Evolutionary conservation across 2,797 vertebrate species (phyloP).

Genomic region (Miichthys miiuy): DNA sequence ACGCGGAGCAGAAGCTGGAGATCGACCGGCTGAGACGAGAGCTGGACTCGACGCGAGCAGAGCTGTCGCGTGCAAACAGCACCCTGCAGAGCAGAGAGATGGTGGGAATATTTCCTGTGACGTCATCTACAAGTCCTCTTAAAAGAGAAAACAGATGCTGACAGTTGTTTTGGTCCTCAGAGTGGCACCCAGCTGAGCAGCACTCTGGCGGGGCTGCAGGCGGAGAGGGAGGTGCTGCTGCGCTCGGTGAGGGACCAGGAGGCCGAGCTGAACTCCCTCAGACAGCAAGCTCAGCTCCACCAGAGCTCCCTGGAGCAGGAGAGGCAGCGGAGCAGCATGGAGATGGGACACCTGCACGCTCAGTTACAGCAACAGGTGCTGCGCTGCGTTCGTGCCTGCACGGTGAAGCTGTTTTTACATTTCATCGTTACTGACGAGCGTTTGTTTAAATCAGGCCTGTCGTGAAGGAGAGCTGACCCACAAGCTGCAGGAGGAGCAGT

Average conservation of each 20-base stretch:
- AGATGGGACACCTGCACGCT: slow-evolving; percentile 73
- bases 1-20: slow-evolving; percentile 88
- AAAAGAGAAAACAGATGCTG: too few species aligned
- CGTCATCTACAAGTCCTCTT: too few species aligned
- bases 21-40: slow-evolving; percentile 89
- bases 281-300: slow-evolving; percentile 82
- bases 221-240: slow-evolving; percentile 83
- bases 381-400: neutral
- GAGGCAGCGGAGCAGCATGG: slow-evolving; percentile 77
- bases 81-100: slow-evolving; percentile 81
- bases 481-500: slow-evolving; percentile 86
- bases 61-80: slow-evolving; percentile 76
- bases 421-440: slow-evolving; percentile 10
- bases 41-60: slow-evolving; percentile 84
- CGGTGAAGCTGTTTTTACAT: neutral
- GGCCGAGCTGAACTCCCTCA: slow-evolving; percentile 81
- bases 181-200: slow-evolving; percentile 80
- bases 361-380: slow-evolving; percentile 86
- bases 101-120: slow-evolving; percentile 46
- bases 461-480: slow-evolving; percentile 74
- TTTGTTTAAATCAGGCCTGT: slow-evolving; percentile 77
- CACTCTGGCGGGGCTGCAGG: slow-evolving; percentile 81
- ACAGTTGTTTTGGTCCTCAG: slow-evolving; percentile 69
- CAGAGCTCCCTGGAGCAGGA: slow-evolving; percentile 78
- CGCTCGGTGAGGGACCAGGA: slow-evolving; percentile 75